A percentile compares a stretch with the other conserved stretches of the same genome.
Conservation (phyloP, 2,797 vertebrate genomes). For the Manis javanica region DNA sequence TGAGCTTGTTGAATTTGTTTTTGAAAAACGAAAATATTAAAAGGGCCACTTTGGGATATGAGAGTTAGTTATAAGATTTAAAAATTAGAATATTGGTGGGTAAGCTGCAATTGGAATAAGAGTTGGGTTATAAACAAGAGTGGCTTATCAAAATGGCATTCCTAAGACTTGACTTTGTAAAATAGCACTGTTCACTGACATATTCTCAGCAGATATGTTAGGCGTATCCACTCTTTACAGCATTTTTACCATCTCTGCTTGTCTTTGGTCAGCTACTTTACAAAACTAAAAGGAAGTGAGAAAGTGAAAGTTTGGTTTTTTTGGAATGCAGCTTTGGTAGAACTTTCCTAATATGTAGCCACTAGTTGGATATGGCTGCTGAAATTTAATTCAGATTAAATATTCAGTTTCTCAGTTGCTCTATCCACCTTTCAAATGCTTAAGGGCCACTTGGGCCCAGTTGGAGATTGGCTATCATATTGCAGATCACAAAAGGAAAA, state of each 20-base stretch:
- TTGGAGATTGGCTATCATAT: background rate
- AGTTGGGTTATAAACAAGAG: background rate
- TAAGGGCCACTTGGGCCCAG: background rate
- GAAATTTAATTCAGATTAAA: conserved; percentile 41
- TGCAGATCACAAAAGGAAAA: background rate
- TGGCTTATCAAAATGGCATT: background rate
- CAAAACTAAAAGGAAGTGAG: conserved; percentile 25
- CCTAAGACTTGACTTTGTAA: background rate
- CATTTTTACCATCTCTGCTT: background rate
- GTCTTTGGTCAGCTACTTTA: background rate
- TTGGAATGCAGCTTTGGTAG: background rate
- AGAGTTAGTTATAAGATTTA: conserved; percentile 4
- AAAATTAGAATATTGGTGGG: background rate
- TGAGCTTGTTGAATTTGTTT: conserved; percentile 61
- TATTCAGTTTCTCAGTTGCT: conserved; percentile 1
- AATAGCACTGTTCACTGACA: background rate
- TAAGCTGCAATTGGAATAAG: background rate
- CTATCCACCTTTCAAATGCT: background rate
- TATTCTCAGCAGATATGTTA: background rate
- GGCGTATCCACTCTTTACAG: background rate
- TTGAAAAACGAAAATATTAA: conserved; percentile 29
- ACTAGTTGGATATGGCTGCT: background rate
- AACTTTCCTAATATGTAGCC: background rate
- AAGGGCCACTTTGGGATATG: background rate
- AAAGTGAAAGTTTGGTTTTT: conserved; percentile 9